Base-by-base conservation (phyloP, 2,888 invertebrate genomes). In the Spatulosminthurus flaviceps region DNA sequence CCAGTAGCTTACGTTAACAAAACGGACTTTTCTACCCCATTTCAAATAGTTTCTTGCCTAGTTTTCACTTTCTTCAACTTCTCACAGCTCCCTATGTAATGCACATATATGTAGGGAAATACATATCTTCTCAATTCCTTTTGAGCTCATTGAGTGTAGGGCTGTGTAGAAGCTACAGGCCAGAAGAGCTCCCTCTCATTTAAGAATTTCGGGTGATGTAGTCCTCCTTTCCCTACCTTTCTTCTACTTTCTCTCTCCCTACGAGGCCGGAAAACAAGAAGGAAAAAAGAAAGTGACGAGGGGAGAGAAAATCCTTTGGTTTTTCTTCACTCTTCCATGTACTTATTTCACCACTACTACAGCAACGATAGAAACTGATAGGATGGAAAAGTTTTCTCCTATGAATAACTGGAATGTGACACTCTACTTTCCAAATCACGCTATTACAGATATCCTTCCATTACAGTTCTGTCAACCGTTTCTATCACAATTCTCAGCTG, bases 351-450 rank as follows among this genome's bases (percentile, higher is more conserved):
- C n/a, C n/a, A n/a, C n/a, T n/a, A n/a, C n/a, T n/a, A n/a, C 34
- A 34, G 9, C 51, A n/a, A 5, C 16, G 51, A 51, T 51, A 51
- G 51, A 51, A 51, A 51, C 51, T 51, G 51, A 51, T 51, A 51
- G 51, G 51, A n/a, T 19, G n/a, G 51, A 51, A 51, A 51, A 51
- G 9, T 51, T 51, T 51, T 51, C n/a, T n/a, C n/a, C 19, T 51
- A 4, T 51, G 51, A 51, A 51, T 51, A 51, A 51, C 51, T 51
- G 51, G n/a, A 51, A 51, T 19, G 51, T n/a, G 51, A 51, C 9
- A 51, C 51, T 51, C 51, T n/a, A 51, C 51, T 51, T 51, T 51
- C 19, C 16, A 19, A 51, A 51, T 51, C 51, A 51, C 51, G 51
- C 51, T 51, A 51, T 51, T 51, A 51, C 51, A 51, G 16, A 51